phyloP scores from a whole-genome alignment of 2,888 invertebrate genomes.

The Sepioteuthis lessoniana region DNA sequence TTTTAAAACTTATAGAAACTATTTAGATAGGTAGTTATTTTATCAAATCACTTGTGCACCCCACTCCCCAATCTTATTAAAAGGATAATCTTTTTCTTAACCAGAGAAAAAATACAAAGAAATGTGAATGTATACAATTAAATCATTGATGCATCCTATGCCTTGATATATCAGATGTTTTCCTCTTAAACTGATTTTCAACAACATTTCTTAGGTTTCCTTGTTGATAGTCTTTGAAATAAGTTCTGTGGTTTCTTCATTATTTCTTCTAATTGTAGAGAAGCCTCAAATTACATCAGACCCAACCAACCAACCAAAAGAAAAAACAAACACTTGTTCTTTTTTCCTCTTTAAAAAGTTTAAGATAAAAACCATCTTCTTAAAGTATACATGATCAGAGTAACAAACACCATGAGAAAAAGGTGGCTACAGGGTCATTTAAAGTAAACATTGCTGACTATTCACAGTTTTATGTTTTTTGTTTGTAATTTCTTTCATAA shows the following conservation, averaged over 20 bases:
- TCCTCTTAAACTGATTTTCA: neutral
- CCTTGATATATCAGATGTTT: neutral
- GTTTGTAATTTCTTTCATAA: neutral
- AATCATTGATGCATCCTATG: neutral
- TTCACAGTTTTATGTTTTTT: neutral
- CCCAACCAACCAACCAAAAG: neutral
- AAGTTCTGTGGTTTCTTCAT: neutral
- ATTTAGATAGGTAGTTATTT: neutral
- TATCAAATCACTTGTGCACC: neutral
- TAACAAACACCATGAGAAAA: neutral
- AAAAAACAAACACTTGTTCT: neutral
- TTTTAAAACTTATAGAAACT: no score
- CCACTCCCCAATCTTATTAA: no score
- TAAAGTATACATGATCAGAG: neutral
- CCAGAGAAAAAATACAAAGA: neutral
- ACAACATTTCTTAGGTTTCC: neutral
- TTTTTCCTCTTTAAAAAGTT: neutral
- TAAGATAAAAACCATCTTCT: neutral
- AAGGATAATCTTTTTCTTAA: no score
- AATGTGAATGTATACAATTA: neutral
- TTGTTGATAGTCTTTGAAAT: neutral
- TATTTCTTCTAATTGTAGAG: neutral
- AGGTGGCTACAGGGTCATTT: neutral
- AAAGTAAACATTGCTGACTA: neutral
- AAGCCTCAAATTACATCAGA: neutral